Conservation (phyloP, 2,113 vertebrate genomes). For the Silurus glanis region DNA sequence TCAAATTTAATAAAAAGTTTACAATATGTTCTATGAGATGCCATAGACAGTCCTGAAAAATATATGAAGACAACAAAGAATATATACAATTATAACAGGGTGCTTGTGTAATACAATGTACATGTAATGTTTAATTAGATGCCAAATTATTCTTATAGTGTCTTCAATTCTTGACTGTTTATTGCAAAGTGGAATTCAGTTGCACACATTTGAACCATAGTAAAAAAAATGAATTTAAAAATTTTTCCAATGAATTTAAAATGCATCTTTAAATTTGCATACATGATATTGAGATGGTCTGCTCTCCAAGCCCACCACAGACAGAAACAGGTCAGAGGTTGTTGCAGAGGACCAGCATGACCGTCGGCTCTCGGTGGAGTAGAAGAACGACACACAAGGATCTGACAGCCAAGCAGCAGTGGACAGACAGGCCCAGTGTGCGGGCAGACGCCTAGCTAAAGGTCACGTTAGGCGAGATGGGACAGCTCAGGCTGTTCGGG, state of each 20-base stretch:
- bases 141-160: background rate
- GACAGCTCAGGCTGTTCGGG: slow-evolving; percentile 58
- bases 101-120: background rate
- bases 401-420: slow-evolving; percentile 53
- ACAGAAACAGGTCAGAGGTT: slow-evolving; percentile 39
- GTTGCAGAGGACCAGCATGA: slow-evolving; percentile 18
- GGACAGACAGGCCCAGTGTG: slow-evolving; percentile 52
- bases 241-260: background rate
- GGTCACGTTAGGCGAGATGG: slow-evolving; percentile 56
- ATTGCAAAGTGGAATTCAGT: background rate
- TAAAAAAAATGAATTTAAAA: background rate
- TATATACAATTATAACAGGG: background rate
- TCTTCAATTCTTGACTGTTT: background rate
- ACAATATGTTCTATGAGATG: background rate
- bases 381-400: slow-evolving; percentile 10
- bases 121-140: background rate
- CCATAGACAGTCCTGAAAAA: background rate
- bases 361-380: slow-evolving; percentile 24
- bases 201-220: background rate
- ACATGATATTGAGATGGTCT: background rate
- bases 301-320: background rate
- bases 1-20: background rate
- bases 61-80: background rate
- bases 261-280: slow-evolving; percentile 1
- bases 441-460: slow-evolving; percentile 51